These are phyloP conservation scores for Otocyon megalotis DNA, from an alignment of 2,113 vertebrate genomes.

Conservation along the genomic window DNA sequence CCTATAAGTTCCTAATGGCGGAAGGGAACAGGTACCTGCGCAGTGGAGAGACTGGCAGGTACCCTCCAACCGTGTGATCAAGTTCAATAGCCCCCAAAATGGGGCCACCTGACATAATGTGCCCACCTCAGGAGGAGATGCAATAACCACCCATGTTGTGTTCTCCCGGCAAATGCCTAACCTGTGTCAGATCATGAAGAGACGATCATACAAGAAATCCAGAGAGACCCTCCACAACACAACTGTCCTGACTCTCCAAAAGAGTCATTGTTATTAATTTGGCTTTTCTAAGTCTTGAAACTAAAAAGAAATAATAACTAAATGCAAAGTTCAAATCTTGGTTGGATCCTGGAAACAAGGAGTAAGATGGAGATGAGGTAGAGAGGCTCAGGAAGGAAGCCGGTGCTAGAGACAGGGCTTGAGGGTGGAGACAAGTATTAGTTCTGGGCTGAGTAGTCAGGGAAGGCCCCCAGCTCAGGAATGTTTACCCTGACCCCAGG, in stretches of 20 bases:
- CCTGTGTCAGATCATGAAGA: background rate
- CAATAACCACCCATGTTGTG: background rate
- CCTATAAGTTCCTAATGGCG: conserved; percentile 20
- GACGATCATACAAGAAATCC: conserved; percentile 6
- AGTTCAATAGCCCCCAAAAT: background rate
- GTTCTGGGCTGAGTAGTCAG: background rate
- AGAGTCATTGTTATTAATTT: background rate
- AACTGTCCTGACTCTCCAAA: background rate
- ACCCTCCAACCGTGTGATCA: background rate
- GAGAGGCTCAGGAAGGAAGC: background rate
- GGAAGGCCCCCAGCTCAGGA: background rate
- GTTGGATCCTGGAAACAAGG: background rate
- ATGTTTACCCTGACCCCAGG: background rate
- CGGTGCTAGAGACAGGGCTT: background rate
- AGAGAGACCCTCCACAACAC: background rate
- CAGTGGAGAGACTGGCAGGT: background rate
- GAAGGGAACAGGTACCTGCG: background rate
- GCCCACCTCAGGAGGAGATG: background rate
- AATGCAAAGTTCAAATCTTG: background rate
- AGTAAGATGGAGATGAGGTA: background rate
- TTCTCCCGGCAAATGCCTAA: background rate
- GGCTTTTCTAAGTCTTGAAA: background rate
- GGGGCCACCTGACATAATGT: background rate
- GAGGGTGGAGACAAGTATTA: background rate
- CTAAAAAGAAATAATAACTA: background rate